Evolutionary conservation across 2,888 invertebrate species (phyloP).

Genomic region (Eumacrocentrus americanus): DNA sequence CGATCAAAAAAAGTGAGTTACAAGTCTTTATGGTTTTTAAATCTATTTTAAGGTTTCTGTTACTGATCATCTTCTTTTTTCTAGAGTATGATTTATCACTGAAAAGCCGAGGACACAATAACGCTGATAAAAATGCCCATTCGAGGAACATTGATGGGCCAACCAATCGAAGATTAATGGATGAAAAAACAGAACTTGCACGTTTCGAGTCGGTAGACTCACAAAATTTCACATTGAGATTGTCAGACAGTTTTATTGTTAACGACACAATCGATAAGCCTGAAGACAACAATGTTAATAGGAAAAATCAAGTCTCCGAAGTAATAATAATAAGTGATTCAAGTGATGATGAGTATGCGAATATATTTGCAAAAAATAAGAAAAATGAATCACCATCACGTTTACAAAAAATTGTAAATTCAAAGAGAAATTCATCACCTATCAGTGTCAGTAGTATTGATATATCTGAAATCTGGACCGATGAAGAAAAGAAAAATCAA

Average conservation of each 20-base stretch:
- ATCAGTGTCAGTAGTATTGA: conserved; percentile 2
- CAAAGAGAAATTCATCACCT: background rate
- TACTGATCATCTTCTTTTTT: conserved; percentile 8
- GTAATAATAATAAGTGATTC: conserved; percentile 55
- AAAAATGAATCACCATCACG: conserved; percentile 1
- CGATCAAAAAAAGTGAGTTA: conserved; percentile 30
- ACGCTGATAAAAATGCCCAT: background rate
- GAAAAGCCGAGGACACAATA: conserved; percentile 18
- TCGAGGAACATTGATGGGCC: no score
- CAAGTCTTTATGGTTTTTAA: background rate
- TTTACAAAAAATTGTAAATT: no score
- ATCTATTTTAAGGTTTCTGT: background rate
- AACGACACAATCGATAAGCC: conserved; percentile 35
- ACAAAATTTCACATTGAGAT: conserved; percentile 40
- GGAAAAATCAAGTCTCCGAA: conserved; percentile 26
- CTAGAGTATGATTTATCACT: conserved; percentile 31
- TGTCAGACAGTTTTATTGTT: conserved; percentile 40
- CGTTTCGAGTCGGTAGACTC: conserved; percentile 29
- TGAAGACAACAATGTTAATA: background rate
- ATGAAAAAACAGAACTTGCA: background rate
- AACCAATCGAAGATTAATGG: background rate
- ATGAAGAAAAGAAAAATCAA: conserved; percentile 2
- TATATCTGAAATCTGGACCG: conserved; percentile 35
- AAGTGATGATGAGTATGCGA: conserved; percentile 38
- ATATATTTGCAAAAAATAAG: background rate